phyloP scores from a whole-genome alignment of 2,113 vertebrate genomes.

The Neolamprologus longior region DNA sequence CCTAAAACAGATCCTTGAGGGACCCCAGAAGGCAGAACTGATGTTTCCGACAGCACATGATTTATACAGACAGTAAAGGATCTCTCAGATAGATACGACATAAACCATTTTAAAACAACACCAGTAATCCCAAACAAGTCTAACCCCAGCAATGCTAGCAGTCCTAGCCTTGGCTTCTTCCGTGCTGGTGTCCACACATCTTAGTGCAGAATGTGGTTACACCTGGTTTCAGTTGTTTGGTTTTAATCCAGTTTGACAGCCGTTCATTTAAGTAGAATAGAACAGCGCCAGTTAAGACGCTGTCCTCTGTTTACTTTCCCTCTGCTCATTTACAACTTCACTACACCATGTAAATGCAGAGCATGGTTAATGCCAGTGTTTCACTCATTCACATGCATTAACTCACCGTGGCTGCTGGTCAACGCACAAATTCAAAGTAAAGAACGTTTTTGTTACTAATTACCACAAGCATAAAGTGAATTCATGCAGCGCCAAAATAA shows the following conservation, averaged over 20 bases:
- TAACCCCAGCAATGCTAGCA: not conserved
- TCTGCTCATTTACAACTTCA: not conserved
- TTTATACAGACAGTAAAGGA: too few relatives aligned
- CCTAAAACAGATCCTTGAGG: too few relatives aligned
- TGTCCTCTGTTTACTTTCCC: not conserved
- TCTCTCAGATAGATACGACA: too few relatives aligned
- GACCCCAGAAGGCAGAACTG: too few relatives aligned
- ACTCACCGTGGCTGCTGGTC: not conserved
- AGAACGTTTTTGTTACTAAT: not conserved
- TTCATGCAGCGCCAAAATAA: not conserved
- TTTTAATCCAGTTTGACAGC: not conserved
- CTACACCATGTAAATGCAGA: not conserved
- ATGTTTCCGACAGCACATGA: too few relatives aligned
- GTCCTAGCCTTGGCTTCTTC: not conserved
- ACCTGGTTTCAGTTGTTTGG: not conserved
- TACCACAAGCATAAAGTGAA: not conserved
- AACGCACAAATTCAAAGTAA: not conserved
- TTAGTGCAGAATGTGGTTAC: not conserved
- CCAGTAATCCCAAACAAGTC: too few relatives aligned
- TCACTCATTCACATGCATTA: not conserved
- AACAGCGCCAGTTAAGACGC: not conserved
- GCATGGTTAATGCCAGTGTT: not conserved
- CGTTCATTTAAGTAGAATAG: rapidly evolving
- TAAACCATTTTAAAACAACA: too few relatives aligned
- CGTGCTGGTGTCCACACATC: not conserved